phyloP scores from a whole-genome alignment of 2,888 invertebrate genomes.

The Amiota communis region DNA sequence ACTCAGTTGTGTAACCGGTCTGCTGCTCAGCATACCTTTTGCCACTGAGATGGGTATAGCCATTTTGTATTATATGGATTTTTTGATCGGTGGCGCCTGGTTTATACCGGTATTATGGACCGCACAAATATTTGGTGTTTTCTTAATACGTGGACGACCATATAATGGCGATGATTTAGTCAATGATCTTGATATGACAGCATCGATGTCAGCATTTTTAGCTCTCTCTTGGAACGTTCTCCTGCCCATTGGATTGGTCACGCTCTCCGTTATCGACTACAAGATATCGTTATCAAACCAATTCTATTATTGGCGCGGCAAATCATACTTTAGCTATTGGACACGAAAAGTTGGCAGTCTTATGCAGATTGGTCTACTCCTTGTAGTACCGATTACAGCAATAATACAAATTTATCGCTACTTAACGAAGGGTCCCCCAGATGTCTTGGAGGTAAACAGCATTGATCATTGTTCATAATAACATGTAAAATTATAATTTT shows the following conservation, averaged over 20 bases:
- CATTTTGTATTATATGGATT: constrained; percentile 89
- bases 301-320: constrained; percentile 79
- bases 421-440: constrained; percentile 86
- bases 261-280: constrained; percentile 81
- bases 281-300: constrained; percentile 81
- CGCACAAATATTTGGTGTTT: constrained; percentile 85
- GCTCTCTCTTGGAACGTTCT: constrained; percentile 92
- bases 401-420: constrained; percentile 82
- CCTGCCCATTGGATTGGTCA: constrained; percentile 86
- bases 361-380: constrained; percentile 83
- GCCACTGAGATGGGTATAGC: constrained; percentile 89
- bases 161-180: constrained; percentile 80
- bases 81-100: constrained; percentile 88
- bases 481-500: background rate
- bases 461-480: background rate
- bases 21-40: constrained; percentile 87
- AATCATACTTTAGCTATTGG: constrained; percentile 88
- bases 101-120: constrained; percentile 88
- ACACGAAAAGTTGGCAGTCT: constrained; percentile 84
- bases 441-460: constrained; percentile 87
- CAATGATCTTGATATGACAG: constrained; percentile 72
- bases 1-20: constrained; percentile 86
- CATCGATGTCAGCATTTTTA: constrained; percentile 78
- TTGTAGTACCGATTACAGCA: constrained; percentile 78
- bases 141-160: constrained; percentile 88